Evolutionary conservation across 2,888 invertebrate genomes (phyloP), one percentile per base, ranked within the genome.

Genomic region (Himalopsyche japonica): DNA sequence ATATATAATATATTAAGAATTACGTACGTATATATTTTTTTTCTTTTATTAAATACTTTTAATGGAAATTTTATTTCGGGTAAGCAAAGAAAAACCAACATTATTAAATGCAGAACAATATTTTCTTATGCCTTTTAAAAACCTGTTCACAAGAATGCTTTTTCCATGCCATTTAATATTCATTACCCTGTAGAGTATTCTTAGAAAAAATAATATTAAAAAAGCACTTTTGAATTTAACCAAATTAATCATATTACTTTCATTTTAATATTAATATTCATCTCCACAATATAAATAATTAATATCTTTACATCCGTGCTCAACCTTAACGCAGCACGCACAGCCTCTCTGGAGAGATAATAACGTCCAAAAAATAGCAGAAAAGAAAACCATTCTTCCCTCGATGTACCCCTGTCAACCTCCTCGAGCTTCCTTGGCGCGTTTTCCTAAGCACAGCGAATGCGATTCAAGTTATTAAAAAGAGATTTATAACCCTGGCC

Each of bases 381-480:
- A 57, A 57, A 57, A 57, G 57, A 57, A 34, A 76, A 30, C 32
- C 32, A 12, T 34, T 34, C 15, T 34, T n/a, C 76, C 12, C 32
- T 30, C 76, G 12, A 2, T 76, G 18, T 34, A 34, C 32, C 76
- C 76, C 76, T 27, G 76, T 30, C 32, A 18, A 76, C 76, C 32
- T 76, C 76, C 18, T 30, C 30, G 76, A 18, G 30, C 24, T 34
- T 57, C 76, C 76, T 8, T 10, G 24, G 24, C 70, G 76, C 76
- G 76, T 76, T 34, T 76, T 76, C 76, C 77, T 20, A 43, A 43
- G 76, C 47, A 24, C 81, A 34, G 49, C 77, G 84, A 37, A 76
- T 81, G 80, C 82, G 85, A 86, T 82, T 82, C 85, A 84, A 86
- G 86, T 86, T 87, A 87, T 87, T 87, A 87, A 87, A 87, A 87